Base-by-base conservation (phyloP, 2,113 vertebrate genomes). In the Telmatochromis sp. region DNA sequence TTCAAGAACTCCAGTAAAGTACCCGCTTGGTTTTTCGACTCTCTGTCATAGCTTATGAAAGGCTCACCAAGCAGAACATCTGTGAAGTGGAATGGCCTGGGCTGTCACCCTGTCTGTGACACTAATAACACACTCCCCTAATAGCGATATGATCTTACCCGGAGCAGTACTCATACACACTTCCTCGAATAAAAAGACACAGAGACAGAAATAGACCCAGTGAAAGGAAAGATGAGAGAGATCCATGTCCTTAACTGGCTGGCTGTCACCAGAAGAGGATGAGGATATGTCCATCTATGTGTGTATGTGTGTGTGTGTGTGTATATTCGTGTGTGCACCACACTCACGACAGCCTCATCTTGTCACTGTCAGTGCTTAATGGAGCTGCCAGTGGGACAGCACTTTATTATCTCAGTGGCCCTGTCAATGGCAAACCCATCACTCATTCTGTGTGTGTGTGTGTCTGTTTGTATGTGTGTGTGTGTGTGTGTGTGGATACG, bases 321-420 rank as follows among this genome's bases (percentile, higher is more conserved):
- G 13, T 45, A 54, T 90, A 83, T 89, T 75, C 17, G 75, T 81
- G 83, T 83, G 91, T 89, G 86, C 65, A 45, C 84, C 80, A 49
- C 85, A 80, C 87, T 89, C 82, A 80, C 86, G 21, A 83, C 91
- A 95, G 93, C 89, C 92, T 91, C 90, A 89, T 92, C 94, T 94
- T 96, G 96, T 96, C 96, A 95, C 94, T 95, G 94, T 95, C 92
- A 93, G 93, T 80, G 88, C 80, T 90, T 97, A 96, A 96, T 96
- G 95, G 95, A 93, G 93, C 94, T 91, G 94, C 93, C 94, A 91
- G 92, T 89, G 94, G 95, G 96, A 96, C 94, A 93, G 91, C 90
- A 93, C 95, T 96, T 95, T 95, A 96, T 96, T 96, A 95, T 95
- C 92, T 94, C 95, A 91, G 95, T 95, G 95, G 95, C 95, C 91